Evolutionary conservation across 2,113 vertebrate species (phyloP), one percentile per base, ranked within the genome.

Genomic region (Mormyrus iriodes): DNA sequence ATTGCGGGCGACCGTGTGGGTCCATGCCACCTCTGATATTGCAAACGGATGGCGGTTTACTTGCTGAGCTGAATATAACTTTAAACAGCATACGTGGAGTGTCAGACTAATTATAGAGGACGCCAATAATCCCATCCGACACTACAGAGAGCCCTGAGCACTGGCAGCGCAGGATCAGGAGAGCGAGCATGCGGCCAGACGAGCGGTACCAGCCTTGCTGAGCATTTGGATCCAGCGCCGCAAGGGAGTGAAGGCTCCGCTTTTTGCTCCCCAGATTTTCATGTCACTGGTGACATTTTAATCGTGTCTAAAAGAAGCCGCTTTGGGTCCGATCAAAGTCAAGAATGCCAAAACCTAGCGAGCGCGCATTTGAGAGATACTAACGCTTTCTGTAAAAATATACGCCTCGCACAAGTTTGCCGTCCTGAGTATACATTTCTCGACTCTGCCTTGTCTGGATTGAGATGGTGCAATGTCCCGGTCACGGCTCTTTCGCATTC

Each of bases 381-480:
- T 79, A n/a, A 46, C n/a, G 49, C 3, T 88, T 82, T 79, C n/a
- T 6, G 53, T 49, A 31, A 39, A 0, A 42, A 39, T 42, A 69
- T 69, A 31, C 84, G 84, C 48, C 44, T 27, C 5, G 44, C 4
- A 42, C 73, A 55, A 83, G 19, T 89, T 89, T 35, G 19, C 31
- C 21, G 35, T 46, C 13, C n/a, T 88, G 39, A 27, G 2, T 58
- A 10, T 27, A 88, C 13, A 88, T 53, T 49, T 48, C 19, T 35
- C 39, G 35, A 39, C 39, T 46, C 51, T 52, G 79, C 52, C 58
- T 15, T 46, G n/a, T 15, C 51, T 46, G 76, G 84, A 93, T 90
- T 95, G 95, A 95, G 90, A 96, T 96, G 95, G 93, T 94, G 96
- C 94, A 93, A 96, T 96, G 95, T 93, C 92, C 92, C 95, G 92